Base-by-base conservation (phyloP, 2,113 vertebrate genomes). In the Ictalurus furcatus region DNA sequence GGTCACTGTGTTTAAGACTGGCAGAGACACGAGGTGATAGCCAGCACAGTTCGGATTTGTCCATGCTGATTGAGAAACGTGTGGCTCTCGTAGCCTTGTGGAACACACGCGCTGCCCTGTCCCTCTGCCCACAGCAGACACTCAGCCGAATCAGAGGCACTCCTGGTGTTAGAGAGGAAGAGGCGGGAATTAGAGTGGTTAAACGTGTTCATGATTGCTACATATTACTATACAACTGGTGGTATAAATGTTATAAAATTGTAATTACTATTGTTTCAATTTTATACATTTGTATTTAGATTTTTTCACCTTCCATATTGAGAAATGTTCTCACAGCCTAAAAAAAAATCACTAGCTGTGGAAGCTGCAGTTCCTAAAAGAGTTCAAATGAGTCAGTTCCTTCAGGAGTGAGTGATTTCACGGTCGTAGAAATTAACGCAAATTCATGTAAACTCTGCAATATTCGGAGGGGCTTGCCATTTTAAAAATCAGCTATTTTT, bases 1-100 rank as follows among this genome's bases (percentile, higher is more conserved):
- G 17, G 91, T 88, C 84, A 80, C 61, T 9, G 69, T 86, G 0
- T 71, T 95, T 91, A 91, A 44, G 71, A 89, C 82, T 93, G 92
- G 85, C 96, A 94, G 11, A 91, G 83, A 91, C 96, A 94, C 61
- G 94, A 95, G 19, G 81, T 92, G 89, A 94, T 93, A 91, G 96
- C 92, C 19, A 94, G 88, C 0, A 95, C 14, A 0, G 91, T 93
- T 76, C 88, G 90, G 8, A 92, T 82, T 19, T 63, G 90, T 0
- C 90, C 94, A 0, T 88, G 90, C 67, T 88, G 92, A 92, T 93
- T 95, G 25, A 90, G 76, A 93, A 95, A 93, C 5, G 91, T 91
- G 91, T 94, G 93, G 12, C 83, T 91, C 3, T 93, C 88, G 0
- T 89, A 93, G 0, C 80, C 89, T 30, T 91, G 92, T 48, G 95